Conservation (phyloP, 2,888 invertebrate genomes). For the Prosapia bicincta region DNA sequence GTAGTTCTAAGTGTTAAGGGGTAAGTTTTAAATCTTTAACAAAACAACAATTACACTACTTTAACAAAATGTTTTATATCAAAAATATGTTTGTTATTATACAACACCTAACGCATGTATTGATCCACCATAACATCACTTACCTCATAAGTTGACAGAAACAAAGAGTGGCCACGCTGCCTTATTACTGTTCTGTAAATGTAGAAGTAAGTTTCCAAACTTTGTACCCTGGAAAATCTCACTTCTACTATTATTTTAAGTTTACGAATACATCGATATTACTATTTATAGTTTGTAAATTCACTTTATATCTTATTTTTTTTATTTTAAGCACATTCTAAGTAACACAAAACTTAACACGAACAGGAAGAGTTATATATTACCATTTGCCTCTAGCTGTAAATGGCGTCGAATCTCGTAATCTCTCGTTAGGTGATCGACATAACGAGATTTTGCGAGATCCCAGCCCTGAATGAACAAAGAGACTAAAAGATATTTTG, state of each 20-base stretch:
- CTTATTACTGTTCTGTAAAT: conserved; percentile 5
- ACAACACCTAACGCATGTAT: neutral
- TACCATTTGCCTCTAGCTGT: neutral
- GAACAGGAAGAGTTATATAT: neutral
- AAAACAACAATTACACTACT: neutral
- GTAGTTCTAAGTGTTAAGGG: neutral
- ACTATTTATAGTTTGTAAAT: neutral
- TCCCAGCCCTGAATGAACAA: neutral
- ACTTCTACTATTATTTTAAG: neutral
- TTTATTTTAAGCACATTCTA: neutral
- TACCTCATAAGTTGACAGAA: conserved; percentile 28
- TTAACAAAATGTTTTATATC: neutral
- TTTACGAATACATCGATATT: neutral
- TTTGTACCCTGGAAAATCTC: neutral
- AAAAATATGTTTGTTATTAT: neutral
- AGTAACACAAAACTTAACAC: neutral
- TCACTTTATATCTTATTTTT: neutral
- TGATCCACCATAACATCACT: neutral
- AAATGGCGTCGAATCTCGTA: conserved; percentile 2
- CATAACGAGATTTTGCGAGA: conserved; percentile 2
- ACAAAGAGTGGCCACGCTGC: conserved; percentile 39
- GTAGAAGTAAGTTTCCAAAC: neutral
- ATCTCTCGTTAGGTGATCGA: conserved; percentile 2
- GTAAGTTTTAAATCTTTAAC: neutral
- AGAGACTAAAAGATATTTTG: neutral